Evolutionary conservation across 2,797 vertebrate genomes (phyloP), one percentile per base, ranked within the genome.

Genomic region (Pelodytes ibericus): DNA sequence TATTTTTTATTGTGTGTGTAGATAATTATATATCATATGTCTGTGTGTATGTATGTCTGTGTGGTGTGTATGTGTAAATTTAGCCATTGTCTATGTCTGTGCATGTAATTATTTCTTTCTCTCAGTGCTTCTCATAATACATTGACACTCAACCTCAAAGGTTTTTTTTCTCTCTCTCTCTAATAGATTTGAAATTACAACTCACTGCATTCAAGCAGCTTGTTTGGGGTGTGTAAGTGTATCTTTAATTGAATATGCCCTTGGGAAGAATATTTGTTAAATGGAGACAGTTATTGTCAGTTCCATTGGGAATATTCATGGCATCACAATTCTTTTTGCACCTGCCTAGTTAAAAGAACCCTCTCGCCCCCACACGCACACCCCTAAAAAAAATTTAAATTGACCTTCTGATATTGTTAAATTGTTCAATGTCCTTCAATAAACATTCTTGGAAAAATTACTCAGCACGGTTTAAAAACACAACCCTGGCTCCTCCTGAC

Each of bases 211-310:
- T 80, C 83, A 81, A 80, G 82, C 65, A 75, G 84, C 83, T 83
- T 84, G 86, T 87, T 90, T 82, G 82, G 83, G 88, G 90, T 91
- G 91, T 92, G 90, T 92, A 92, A 91, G 92, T 90, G 89, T 90
- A 90, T 90, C 88, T 87, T 88, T 86, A 80, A 83, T 88, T 87
- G 87, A 82, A 87, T 91, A 88, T 84, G 89, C 87, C 93, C 91
- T 89, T 86, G 85, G 88, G 93, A 92, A 79, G 87, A 91, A 93
- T 92, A 90, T 93, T 93, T 93, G 90, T 93, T 93, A 93, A 92
- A 94, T 88, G 90, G 89, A 90, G 93, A 93, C 91, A 90, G 93
- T 93, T 91, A 91, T 90, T 86, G 87, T 82, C 56, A 72, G 60
- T 82, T 88, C 90, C 88, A 67, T 36, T 80, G 89, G 88, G 89